A percentile compares a stretch with the other conserved stretches of the same genome.
phyloP scores from a whole-genome alignment of 2,797 vertebrate genomes.

The Melanotaenia maccullochi region DNA sequence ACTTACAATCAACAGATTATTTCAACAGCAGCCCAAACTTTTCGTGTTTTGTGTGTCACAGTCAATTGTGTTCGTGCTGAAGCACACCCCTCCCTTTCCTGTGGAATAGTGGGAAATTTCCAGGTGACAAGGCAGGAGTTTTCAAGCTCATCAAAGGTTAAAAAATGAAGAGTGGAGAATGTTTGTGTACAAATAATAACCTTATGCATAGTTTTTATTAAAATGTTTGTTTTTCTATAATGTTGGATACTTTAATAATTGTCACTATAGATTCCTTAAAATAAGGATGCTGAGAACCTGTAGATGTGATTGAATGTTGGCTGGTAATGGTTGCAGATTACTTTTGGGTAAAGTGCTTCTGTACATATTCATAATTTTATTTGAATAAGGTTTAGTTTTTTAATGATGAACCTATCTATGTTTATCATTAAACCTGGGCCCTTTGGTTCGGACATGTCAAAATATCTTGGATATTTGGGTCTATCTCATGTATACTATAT shows the following conservation, averaged over 20 bases:
- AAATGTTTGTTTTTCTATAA: neutral
- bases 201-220: neutral
- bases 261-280: too few relatives aligned
- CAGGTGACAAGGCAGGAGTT: neutral
- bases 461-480: too few relatives aligned
- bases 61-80: slow-evolving; percentile 53
- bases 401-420: too few relatives aligned
- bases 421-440: too few relatives aligned
- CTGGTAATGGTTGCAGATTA: neutral
- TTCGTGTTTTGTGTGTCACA: slow-evolving; percentile 63
- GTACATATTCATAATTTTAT: too few relatives aligned
- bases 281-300: neutral
- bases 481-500: too few relatives aligned
- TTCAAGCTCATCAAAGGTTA: too few relatives aligned
- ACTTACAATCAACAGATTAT: slow-evolving; percentile 43
- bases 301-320: neutral
- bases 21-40: slow-evolving; percentile 49
- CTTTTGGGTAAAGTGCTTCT: too few relatives aligned
- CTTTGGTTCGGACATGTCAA: neutral
- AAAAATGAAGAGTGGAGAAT: neutral
- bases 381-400: too few relatives aligned
- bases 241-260: neutral
- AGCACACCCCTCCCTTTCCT: slow-evolving; percentile 52
- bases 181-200: neutral
- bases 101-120: neutral